Conservation (phyloP, 64 coral and sea anemone species). For the Platygyra sinensis region DNA sequence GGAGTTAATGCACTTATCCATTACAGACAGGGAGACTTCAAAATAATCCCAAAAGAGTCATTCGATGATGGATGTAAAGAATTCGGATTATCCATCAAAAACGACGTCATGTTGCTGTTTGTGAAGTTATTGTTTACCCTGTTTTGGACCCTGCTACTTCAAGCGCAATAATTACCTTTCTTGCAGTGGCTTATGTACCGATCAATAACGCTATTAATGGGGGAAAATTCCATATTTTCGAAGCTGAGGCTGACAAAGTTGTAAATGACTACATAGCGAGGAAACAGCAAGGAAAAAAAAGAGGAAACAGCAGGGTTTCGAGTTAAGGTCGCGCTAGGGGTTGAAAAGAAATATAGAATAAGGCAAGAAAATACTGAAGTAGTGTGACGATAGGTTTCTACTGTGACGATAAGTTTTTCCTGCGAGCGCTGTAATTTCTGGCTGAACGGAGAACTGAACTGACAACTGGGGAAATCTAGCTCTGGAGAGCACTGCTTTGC, state of each 20-base stretch:
- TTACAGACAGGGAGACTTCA: not conserved
- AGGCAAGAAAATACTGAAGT: too few species aligned
- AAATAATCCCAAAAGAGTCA: not conserved
- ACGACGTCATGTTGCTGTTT: not conserved
- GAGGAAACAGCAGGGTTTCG: not conserved
- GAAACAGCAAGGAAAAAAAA: too few species aligned
- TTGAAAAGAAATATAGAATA: too few species aligned
- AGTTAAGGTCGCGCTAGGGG: too few species aligned
- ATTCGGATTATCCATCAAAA: not conserved
- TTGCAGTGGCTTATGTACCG: not conserved
- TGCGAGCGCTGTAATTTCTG: too few species aligned
- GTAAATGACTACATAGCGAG: not conserved
- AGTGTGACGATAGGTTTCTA: too few species aligned
- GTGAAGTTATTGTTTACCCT: not conserved
- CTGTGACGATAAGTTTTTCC: too few species aligned
- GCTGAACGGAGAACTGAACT: too few species aligned
- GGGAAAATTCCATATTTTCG: not conserved
- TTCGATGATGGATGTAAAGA: not conserved
- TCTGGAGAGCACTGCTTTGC: too few species aligned
- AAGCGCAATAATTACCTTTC: not conserved
- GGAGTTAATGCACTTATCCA: not conserved
- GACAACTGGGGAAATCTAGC: too few species aligned
- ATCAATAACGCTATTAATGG: not conserved
- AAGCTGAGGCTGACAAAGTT: not conserved
- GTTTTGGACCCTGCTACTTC: too few species aligned